phyloP scores from a whole-genome alignment of 2,888 invertebrate species.

The Lypha dubia region DNA sequence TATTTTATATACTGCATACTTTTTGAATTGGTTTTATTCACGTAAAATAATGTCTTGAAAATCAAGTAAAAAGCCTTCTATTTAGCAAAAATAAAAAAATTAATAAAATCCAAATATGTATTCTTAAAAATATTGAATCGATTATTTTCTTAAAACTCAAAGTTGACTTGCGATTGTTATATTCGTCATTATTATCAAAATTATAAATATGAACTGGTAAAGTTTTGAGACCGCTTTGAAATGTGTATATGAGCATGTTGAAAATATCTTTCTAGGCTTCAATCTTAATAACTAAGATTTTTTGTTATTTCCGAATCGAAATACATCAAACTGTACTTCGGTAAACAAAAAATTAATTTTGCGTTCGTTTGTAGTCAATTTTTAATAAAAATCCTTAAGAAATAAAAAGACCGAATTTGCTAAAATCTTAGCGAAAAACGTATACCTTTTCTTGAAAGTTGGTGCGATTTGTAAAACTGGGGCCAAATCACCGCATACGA shows the following conservation, averaged over 20 bases:
- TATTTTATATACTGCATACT: constrained; percentile 65
- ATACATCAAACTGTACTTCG: too few relatives aligned
- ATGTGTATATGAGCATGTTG: too few relatives aligned
- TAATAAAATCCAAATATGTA: not conserved
- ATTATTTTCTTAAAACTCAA: constrained; percentile 58
- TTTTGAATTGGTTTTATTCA: constrained; percentile 36
- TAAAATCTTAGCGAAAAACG: too few relatives aligned
- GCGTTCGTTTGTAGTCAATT: not conserved
- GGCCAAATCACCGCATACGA: too few relatives aligned
- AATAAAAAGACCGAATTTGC: too few relatives aligned
- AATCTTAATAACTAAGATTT: too few relatives aligned
- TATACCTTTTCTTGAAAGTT: too few relatives aligned
- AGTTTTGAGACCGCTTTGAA: not conserved
- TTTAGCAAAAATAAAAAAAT: not conserved
- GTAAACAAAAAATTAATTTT: not conserved
- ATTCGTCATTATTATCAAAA: not conserved
- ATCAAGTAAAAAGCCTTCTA: constrained; percentile 27
- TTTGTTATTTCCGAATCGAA: too few relatives aligned
- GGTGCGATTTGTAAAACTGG: too few relatives aligned
- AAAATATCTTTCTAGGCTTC: too few relatives aligned
- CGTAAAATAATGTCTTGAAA: constrained; percentile 16
- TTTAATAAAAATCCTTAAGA: too few relatives aligned
- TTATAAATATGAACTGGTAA: not conserved
- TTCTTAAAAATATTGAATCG: constrained; percentile 51
- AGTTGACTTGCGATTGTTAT: constrained; percentile 32